Conservation (phyloP, 2,888 invertebrate species). For the Nudaria mundana region DNA sequence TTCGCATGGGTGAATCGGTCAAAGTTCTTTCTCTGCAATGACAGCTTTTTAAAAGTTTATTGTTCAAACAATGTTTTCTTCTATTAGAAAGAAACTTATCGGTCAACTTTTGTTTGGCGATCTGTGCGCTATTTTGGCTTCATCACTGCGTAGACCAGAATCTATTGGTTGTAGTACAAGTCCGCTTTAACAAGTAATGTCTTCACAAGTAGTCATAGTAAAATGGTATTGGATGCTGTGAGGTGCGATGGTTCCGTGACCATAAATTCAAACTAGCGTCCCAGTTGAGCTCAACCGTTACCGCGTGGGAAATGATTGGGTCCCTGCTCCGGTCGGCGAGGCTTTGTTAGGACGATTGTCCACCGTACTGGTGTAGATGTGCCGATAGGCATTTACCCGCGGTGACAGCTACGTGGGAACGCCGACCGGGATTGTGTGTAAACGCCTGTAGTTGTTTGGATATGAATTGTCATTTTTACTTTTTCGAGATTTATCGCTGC, state of each 20-base stretch:
- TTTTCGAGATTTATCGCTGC: slow-evolving; percentile 38
- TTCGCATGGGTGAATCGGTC: slow-evolving; percentile 40
- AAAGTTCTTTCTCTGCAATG: slow-evolving; percentile 50
- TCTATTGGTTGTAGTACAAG: slow-evolving; percentile 54
- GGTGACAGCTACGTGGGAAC: slow-evolving; percentile 79
- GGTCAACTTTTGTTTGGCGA: slow-evolving; percentile 76
- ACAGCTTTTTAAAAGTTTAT: slow-evolving; percentile 58
- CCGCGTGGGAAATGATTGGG: slow-evolving; percentile 79
- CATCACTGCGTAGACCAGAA: slow-evolving; percentile 37
- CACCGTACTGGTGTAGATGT: slow-evolving; percentile 75
- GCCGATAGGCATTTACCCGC: slow-evolving; percentile 66
- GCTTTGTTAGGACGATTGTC: slow-evolving; percentile 81
- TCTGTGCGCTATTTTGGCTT: slow-evolving; percentile 58
- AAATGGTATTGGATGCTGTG: slow-evolving; percentile 57
- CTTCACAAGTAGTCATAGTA: slow-evolving; percentile 41
- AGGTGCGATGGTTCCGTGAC: slow-evolving; percentile 56
- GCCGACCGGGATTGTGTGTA: slow-evolving; percentile 60
- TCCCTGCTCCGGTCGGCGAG: slow-evolving; percentile 59
- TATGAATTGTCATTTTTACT: slow-evolving; percentile 49
- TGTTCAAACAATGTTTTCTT: slow-evolving; percentile 74
- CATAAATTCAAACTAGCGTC: slow-evolving; percentile 72
- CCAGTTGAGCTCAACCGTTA: slow-evolving; percentile 72
- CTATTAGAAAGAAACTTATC: slow-evolving; percentile 75
- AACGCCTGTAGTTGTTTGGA: slow-evolving; percentile 54
- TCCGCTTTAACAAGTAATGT: slow-evolving; percentile 47